Evolutionary conservation across 2,113 vertebrate genomes (phyloP), one percentile per base, ranked within the genome.

Genomic region (Chlorodrepanis virens): DNA sequence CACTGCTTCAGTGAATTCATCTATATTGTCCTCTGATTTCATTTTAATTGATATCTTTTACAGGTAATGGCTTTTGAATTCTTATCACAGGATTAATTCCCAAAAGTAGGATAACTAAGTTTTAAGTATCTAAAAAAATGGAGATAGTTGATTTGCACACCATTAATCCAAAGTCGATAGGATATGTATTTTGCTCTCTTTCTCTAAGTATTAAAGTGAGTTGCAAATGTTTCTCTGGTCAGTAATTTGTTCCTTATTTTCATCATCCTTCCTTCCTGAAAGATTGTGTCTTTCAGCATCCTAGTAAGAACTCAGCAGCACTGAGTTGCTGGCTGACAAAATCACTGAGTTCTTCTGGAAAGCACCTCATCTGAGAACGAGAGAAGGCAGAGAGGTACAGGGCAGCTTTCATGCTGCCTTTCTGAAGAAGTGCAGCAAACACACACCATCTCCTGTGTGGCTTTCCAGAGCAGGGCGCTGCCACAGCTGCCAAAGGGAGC

Each of bases 401-500:
- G 12, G 19, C 3, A 6, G 59, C 29, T 67, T 81, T 79, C n/a
- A 14, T 14, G 18, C 9, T 45, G 56, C 63, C 27, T 60, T 67
- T 14, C 35, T 28, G 22, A 57, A 49, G 44, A 44, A 14, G 6
- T 5, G 31, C 37, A 5, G 40, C 14, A 16, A 31, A 18, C 37
- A 84, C 44, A 31, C 49, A 4, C 1, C 0, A 9, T 54, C 42
- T 49, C 28, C 1, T 13, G 1, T 4, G 47, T 17, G 7, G 53
- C 53, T 33, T 56, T 56, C 31, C 53, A 21, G 53, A 13, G 53
- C 19, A 4, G 18, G 31, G 15, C 2, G 1, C 21, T 77, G 31
- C 20, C 47, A 6, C 19, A 9, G 90, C 86, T 97, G 93, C 93
- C 90, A 81, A n/a, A 80, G 92, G 93, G 95, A 95, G 90, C 90